Evolutionary conservation across 2,888 invertebrate genomes (phyloP), one percentile per base, ranked within the genome.

Genomic region (Emesis castigata): DNA sequence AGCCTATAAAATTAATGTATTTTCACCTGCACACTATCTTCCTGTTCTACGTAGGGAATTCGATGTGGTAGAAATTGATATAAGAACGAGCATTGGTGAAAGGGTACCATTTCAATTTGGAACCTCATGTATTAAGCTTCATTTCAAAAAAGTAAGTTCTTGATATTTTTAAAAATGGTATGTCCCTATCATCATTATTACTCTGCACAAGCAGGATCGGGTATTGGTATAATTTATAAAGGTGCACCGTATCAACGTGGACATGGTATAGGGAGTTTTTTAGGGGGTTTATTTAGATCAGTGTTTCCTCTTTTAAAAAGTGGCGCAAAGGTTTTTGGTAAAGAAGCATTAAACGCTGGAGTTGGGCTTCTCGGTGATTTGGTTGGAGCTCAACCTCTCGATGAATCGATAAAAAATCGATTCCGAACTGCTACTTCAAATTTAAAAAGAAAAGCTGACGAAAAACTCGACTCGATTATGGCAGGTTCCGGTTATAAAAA

Each of bases 51-150:
- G 88, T 5, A 82, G 88, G 77, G 88, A 88, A 48, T 89, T 89
- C 79, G 88, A 89, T 79, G 84, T 82, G 0, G 78, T 88, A 58
- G 88, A 89, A 83, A 85, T 89, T 83, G 87, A 87, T 89, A 88
- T 88, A 89, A 89, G 88, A 84, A 69, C 87, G 29, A 86, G 79
- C 75, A 88, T 85, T 9, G 87, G 88, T 6, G 69, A 80, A 79
- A 81, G 74, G 48, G 72, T 88, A 77, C 85, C 85, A 87, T 88
- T 88, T 69, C 85, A 89, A 72, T 88, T 88, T 75, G 87, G 88
- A 70, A 86, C 85, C 26, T 75, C 70, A 73, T 86, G 85, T 73
- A 74, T 87, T 75, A 88, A 88, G 79, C 85, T 88, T 18, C 87
- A 87, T 72, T 86, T 86, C 58, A 75, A 20, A 78, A 82, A 82